Conservation (phyloP, 2,797 vertebrate genomes). For the Sitta carolinensis region DNA sequence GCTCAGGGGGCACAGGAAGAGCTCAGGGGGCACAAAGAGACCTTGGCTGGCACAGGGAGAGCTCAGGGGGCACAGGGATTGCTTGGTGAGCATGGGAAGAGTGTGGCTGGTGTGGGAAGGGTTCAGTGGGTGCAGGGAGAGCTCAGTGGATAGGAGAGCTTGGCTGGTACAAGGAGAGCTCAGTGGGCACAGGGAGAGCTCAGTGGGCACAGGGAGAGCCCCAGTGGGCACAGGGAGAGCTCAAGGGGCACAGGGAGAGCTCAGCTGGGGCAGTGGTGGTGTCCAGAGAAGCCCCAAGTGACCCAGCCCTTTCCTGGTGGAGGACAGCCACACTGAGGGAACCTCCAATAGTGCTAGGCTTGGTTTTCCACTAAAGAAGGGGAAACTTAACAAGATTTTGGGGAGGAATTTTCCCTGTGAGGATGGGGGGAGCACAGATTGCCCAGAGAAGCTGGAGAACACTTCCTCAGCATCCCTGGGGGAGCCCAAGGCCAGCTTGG, state of each 20-base stretch:
- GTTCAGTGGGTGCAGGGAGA: fast-evolving
- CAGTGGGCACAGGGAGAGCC: no score
- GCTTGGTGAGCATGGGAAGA: no score
- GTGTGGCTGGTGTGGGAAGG: no score
- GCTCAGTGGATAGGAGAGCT: no score
- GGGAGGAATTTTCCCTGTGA: neutral
- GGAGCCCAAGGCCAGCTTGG: neutral
- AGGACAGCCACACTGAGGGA: fast-evolving
- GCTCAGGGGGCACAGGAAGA: no score
- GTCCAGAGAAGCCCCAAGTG: neutral
- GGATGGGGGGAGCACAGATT: neutral
- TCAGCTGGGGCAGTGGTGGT: fast-evolving
- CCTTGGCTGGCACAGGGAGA: neutral
- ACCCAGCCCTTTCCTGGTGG: fast-evolving
- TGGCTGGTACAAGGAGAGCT: neutral
- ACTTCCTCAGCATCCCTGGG: neutral
- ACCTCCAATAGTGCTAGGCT: fast-evolving
- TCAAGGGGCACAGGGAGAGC: fast-evolving
- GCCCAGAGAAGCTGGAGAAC: neutral
- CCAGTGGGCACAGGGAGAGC: no score
- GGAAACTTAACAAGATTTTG: neutral
- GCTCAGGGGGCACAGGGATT: fast-evolving
- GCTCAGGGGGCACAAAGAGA: no score
- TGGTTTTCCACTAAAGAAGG: neutral
- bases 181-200: no score